Evolutionary conservation across 30 jellyfish, hydroid and myxozoan species (phyloP), one percentile per base, ranked within the genome.

Genomic region (Turritopsis rubra): DNA sequence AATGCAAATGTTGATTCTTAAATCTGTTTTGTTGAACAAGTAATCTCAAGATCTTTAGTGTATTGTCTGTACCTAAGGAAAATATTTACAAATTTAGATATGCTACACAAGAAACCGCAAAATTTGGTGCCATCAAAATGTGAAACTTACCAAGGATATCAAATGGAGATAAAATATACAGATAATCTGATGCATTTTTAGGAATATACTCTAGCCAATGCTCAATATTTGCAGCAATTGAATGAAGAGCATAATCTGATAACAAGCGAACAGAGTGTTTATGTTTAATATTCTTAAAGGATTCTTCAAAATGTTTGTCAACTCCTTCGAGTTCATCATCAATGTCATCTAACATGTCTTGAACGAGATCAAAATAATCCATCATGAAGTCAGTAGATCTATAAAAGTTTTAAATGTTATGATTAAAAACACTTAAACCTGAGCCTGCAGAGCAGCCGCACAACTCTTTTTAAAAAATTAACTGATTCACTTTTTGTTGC

Each of bases 1-100:
- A 68, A 68, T 68, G 77, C 28, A 68, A n/a, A 68, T 68, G 21
- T 68, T 68, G 77, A 68, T 16, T 68, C 21, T 68, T 23, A 68
- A 68, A 68, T 23, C 9, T 23, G 28, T 27, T 23, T n/a, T n/a
- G 0, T 23, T 68, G 31, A 23, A 68, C 77, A 68, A 68, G 77
- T 68, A n/a, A 27, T 1, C 19, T 68, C 30, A 27, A 9, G 0
- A 68, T 68, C 19, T 23, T 27, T 22, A 68, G 30, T 0, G 77
- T 27, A 68, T 23, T 68, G 9, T 22, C 77, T 68, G 77, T 68
- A 68, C 77, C 28, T 68, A 68, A n/a, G 0, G 30, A 68, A 68
- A 9, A 27, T 8, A 68, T 68, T 68, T 17, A 68, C 9, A 68
- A 19, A 68, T 68, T 68, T 17, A 1, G 28, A 68, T 68, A 68